Evolutionary conservation across 1,140 invertebrate species (phyloP).

Genomic region (Lepidurus arcticus): DNA sequence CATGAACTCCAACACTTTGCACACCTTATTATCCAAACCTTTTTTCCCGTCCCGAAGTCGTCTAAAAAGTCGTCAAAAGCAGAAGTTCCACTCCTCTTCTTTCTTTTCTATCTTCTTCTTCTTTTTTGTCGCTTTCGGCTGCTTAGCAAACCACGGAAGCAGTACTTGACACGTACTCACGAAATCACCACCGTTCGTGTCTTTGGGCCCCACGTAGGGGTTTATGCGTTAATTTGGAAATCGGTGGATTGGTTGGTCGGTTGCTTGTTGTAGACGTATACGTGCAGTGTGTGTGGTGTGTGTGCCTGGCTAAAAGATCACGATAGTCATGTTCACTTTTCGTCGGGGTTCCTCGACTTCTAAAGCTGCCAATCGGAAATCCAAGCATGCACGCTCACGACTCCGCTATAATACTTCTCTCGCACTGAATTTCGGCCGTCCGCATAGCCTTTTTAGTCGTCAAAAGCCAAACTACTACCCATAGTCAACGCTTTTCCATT

Average conservation of each 20-base stretch:
- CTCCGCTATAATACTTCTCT: constrained; percentile 8
- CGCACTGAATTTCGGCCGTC: not conserved
- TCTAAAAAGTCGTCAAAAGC: not conserved
- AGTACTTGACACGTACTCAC: constrained; percentile 9
- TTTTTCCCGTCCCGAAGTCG: too few species aligned
- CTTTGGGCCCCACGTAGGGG: not conserved
- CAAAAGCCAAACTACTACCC: too few species aligned
- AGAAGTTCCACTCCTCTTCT: not conserved
- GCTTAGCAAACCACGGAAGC: constrained; percentile 13
- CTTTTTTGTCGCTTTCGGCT: not conserved
- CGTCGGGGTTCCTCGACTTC: not conserved
- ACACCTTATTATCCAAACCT: not conserved
- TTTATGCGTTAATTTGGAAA: constrained; percentile 19
- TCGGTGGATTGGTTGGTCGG: not conserved
- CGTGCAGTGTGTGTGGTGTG: not conserved
- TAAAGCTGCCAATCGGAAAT: constrained; percentile 21
- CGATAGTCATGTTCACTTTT: constrained; percentile 8
- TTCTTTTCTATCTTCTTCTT: not conserved
- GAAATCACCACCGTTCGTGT: constrained; percentile 3
- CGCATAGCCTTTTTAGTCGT: not conserved
- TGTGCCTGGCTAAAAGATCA: constrained; percentile 10
- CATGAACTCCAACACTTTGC: not conserved
- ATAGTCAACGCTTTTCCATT: not conserved
- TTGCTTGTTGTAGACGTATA: too few species aligned
- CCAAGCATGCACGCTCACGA: constrained; percentile 16